Base-by-base conservation (phyloP, 2,113 vertebrate genomes). In the Gobiocypris rarus region DNA sequence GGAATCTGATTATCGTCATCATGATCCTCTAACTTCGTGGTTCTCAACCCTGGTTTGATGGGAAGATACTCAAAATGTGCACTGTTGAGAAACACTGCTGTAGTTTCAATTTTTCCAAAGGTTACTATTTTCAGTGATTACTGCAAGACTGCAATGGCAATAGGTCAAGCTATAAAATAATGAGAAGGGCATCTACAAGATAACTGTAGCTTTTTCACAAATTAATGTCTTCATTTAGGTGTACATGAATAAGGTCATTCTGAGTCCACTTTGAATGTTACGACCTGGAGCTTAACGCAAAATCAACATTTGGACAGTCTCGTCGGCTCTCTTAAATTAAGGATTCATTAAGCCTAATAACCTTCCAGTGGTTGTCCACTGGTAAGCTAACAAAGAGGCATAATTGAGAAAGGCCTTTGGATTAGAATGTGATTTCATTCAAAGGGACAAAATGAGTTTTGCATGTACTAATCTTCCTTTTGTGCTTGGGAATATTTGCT, bases 391-490 rank as follows among this genome's bases (percentile, higher is more conserved):
- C 85, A 86, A 83, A 75, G 85, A 69, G 81, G 58, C 79, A 54
- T 63, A 85, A 78, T 74, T 80, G 61, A 67, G 67, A 34, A 48
- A 81, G 81, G 77, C 83, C 86, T 84, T 24, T 17, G 77, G 73
- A 86, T 85, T 85, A 87, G 56, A 73, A 65, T 83, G 83, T 63
- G 67, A 82, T 84, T 89, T 87, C 82, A 87, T 86, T 83, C 85
- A 76, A 54, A 34, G 54, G 58, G 48, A 65, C 70, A 82, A 87
- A 87, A 75, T 84, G 31, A 83, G 84, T 84, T 83, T 89, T 89
- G 75, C 78, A 89, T 70, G 73, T 87, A 82, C 75, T 87, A 87
- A 87, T 89, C 81, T 81, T 59, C 26, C 41, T 81, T 87, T 87
- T 74, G 78, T 59, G 63, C 28, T 79, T 11, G 3, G 58, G 70